These are phyloP conservation scores for Leptopilina boulardi DNA, from an alignment of 1,140 invertebrate species.

Conservation along the genomic window DNA sequence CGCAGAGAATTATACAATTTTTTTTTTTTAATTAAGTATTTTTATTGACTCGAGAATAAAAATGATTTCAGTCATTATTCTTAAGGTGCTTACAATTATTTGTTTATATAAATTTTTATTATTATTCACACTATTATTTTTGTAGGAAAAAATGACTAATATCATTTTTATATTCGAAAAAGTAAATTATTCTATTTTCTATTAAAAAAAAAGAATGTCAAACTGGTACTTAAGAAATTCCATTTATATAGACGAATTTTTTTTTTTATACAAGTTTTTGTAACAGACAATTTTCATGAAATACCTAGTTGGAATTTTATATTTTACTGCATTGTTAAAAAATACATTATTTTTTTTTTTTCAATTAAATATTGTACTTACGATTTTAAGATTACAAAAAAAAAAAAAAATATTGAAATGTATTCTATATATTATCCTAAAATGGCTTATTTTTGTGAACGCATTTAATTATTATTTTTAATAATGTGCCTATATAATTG, in stretches of 20 bases:
- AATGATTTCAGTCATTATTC: not conserved
- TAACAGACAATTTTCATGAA: not conserved
- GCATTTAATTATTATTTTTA: not conserved
- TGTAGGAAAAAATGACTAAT: not conserved
- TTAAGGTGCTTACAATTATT: not conserved
- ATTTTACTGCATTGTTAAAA: not conserved
- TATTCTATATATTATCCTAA: not conserved
- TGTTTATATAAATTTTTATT: not conserved
- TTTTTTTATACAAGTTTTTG: conserved; percentile 1
- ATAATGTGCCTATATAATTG: conserved; percentile 27
- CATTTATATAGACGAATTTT: not conserved
- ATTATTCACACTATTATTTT: not conserved
- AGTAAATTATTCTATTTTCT: not conserved
- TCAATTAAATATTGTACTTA: conserved; percentile 12
- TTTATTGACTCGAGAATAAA: not conserved
- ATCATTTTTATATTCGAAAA: too few relatives aligned
- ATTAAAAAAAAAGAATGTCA: not conserved
- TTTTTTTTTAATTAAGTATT: not conserved
- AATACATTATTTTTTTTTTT: not conserved
- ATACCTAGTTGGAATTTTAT: not conserved
- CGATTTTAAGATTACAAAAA: not conserved
- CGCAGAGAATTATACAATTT: not conserved
- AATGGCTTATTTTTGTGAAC: conserved; percentile 3
- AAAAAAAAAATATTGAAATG: too few relatives aligned
- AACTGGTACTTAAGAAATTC: not conserved